phyloP scores from a whole-genome alignment of 2,888 invertebrate species.

The Ephialtes manifestator region DNA sequence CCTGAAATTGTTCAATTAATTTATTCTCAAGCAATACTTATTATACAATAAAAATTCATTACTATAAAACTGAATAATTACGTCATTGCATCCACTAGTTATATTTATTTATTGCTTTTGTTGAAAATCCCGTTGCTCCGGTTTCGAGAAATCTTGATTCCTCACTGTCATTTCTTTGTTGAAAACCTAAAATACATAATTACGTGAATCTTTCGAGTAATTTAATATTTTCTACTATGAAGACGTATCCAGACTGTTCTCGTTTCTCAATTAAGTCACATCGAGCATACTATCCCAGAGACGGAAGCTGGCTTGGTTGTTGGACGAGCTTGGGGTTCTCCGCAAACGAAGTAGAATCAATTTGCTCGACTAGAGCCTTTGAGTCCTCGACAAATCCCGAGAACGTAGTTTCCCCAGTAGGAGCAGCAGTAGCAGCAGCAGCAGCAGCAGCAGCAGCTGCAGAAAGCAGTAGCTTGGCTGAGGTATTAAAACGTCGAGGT shows the following conservation, averaged over 20 bases:
- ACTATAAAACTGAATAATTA: neutral
- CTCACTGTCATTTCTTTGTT: constrained; percentile 5
- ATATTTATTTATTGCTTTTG: neutral
- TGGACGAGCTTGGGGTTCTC: constrained; percentile 25
- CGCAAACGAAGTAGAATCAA: constrained; percentile 69
- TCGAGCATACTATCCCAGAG: constrained; percentile 6
- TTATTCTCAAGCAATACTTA: neutral
- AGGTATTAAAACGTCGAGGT: constrained; percentile 61
- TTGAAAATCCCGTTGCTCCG: neutral
- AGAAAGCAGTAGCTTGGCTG: constrained; percentile 60
- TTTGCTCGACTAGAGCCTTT: constrained; percentile 70
- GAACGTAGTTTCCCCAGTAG: constrained; percentile 58
- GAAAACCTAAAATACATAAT: constrained; percentile 43
- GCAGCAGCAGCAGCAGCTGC: constrained; percentile 70
- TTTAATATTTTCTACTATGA: constrained; percentile 56
- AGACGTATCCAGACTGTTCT: constrained; percentile 34
- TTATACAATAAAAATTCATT: neutral
- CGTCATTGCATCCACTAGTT: neutral
- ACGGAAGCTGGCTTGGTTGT: constrained; percentile 28
- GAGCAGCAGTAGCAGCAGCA: constrained; percentile 22
- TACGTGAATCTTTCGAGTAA: constrained; percentile 54
- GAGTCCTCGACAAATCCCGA: constrained; percentile 68
- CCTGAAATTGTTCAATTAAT: neutral
- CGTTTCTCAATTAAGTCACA: constrained; percentile 63
- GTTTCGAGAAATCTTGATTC: neutral